Conservation (phyloP, 2,113 vertebrate species). For the Neoarius graeffei region DNA sequence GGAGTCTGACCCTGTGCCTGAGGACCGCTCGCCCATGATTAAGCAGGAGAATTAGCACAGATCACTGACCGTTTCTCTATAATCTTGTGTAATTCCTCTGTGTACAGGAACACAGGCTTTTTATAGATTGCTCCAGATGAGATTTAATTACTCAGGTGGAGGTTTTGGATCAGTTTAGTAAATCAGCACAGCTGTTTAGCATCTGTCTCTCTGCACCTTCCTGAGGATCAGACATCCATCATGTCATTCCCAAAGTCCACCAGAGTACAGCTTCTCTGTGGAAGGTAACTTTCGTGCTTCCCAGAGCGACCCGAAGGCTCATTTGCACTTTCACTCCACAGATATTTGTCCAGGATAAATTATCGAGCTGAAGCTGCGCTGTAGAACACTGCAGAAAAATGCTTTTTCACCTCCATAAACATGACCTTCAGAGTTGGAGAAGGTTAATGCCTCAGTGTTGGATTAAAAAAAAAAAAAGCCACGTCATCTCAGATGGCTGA, state of each 20-base stretch:
- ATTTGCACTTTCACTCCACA: constrained; percentile 8
- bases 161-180: neutral
- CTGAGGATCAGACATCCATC: neutral
- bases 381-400: neutral
- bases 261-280: neutral
- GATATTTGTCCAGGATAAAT: constrained; percentile 34
- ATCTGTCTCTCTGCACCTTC: constrained; percentile 9
- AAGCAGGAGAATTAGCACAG: constrained; percentile 66
- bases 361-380: neutral
- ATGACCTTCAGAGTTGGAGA: neutral
- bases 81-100: constrained; percentile 68
- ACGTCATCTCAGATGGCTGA: neutral
- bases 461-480: neutral
- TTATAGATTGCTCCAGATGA: constrained; percentile 66
- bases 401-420: constrained; percentile 15
- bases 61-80: constrained; percentile 70
- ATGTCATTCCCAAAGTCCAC: neutral
- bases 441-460: neutral
- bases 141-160: constrained; percentile 64
- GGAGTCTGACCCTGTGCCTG: constrained; percentile 18
- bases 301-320: neutral
- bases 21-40: constrained; percentile 58
- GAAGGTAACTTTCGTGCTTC: neutral
- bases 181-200: constrained; percentile 23
- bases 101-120: constrained; percentile 29